Evolutionary conservation across 37 sponge, comb jelly and placozoan genomes (phyloP).

Genomic region (Theonella swinhoei): DNA sequence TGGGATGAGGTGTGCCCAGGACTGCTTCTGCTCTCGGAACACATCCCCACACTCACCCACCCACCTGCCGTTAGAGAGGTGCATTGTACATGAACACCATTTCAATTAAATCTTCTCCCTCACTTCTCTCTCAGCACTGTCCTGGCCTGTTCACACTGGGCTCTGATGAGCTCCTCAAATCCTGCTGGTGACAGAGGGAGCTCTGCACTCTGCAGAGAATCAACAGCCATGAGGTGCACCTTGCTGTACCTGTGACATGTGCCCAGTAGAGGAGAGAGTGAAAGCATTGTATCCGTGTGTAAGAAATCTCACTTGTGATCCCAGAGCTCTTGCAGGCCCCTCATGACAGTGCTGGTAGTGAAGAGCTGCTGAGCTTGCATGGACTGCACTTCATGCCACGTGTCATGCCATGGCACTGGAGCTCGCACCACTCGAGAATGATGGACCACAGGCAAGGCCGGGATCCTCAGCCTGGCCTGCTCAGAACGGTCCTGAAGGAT

Average conservation of each 20-base stretch:
- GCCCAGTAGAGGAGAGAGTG: neutral
- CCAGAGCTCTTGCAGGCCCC: conserved; percentile 81
- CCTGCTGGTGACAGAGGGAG: conserved; percentile 53
- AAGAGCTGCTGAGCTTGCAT: conserved; percentile 71
- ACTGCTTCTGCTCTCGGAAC: conserved; percentile 56
- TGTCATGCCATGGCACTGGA: conserved; percentile 88
- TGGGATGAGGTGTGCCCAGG: conserved; percentile 89
- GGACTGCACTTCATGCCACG: conserved; percentile 17
- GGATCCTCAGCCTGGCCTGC: conserved; percentile 73
- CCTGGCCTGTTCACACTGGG: conserved; percentile 68
- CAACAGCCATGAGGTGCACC: conserved; percentile 59
- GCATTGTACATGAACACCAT: neutral
- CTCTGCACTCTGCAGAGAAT: conserved; percentile 23
- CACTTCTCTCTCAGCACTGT: conserved; percentile 52
- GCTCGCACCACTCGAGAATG: conserved; percentile 73
- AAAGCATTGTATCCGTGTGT: neutral
- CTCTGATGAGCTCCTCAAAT: conserved; percentile 62
- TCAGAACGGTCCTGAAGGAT: conserved; percentile 84
- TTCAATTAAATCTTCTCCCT: neutral
- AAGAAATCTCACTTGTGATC: conserved; percentile 61
- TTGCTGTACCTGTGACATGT: conserved; percentile 48
- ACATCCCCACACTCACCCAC: conserved; percentile 84
- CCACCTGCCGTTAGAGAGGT: conserved; percentile 57
- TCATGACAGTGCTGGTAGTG: conserved; percentile 70
- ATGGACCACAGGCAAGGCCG: conserved; percentile 41